Evolutionary conservation across 2,797 vertebrate genomes (phyloP).

Genomic region (Percopsis omiscomaycus): DNA sequence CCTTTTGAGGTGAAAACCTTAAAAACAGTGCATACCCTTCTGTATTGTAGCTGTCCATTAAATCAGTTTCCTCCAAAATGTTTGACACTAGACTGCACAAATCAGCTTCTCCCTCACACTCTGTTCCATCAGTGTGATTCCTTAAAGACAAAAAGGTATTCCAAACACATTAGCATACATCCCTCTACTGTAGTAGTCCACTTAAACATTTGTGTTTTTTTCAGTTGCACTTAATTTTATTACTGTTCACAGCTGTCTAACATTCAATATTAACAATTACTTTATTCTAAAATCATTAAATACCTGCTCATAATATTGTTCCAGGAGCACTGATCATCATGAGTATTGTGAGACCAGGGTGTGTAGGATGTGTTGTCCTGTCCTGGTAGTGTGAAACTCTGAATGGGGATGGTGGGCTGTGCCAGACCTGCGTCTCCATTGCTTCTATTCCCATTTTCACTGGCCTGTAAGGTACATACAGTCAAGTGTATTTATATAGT

Average conservation of each 20-base stretch:
- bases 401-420: conserved; percentile 66
- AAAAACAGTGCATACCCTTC: conserved; percentile 82
- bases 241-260: not conserved
- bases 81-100: conserved; percentile 90
- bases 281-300: not conserved
- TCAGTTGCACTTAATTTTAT: not conserved
- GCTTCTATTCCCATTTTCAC: conserved; percentile 38
- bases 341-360: conserved; percentile 76
- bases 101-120: conserved; percentile 87
- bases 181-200: not conserved
- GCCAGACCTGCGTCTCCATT: conserved; percentile 70
- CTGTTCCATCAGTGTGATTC: conserved; percentile 76
- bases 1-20: conserved; percentile 6
- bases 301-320: conserved; percentile 80
- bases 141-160: conserved; percentile 65
- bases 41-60: conserved; percentile 77
- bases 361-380: conserved; percentile 59
- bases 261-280: too few species aligned
- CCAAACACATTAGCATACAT: not conserved
- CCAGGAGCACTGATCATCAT: conserved; percentile 77
- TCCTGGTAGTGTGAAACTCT: conserved; percentile 65
- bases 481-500: not conserved
- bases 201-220: not conserved
- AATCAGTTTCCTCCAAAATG: conserved; percentile 89
- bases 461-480: conserved; percentile 44